These are phyloP conservation scores for Micropoecilia bifurca DNA, from an alignment of 2,797 vertebrate species.

Conservation along the genomic window DNA sequence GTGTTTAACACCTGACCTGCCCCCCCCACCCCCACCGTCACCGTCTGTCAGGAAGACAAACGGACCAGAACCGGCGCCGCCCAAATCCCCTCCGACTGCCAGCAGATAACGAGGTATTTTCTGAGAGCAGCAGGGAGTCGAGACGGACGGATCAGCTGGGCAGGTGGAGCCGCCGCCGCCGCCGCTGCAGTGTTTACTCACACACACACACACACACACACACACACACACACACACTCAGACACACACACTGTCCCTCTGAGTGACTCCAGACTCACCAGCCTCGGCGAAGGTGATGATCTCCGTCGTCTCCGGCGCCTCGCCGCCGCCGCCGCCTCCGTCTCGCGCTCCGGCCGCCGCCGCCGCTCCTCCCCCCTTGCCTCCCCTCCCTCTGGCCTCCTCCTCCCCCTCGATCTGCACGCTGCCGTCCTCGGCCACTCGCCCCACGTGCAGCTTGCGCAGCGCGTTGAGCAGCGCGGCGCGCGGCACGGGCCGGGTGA, in stretches of 20 bases:
- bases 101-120: conserved; percentile 75
- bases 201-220: not conserved
- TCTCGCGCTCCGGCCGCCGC: conserved; percentile 77
- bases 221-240: not conserved
- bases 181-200: conserved; percentile 4
- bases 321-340: conserved; percentile 61
- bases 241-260: not conserved
- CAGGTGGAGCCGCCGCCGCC: conserved; percentile 32
- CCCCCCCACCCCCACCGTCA: not conserved
- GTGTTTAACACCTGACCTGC: not conserved
- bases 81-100: conserved; percentile 42
- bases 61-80: conserved; percentile 8
- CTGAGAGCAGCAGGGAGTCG: conserved; percentile 66
- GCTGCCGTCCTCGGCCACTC: conserved; percentile 93
- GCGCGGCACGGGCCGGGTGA: conserved; percentile 94
- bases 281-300: conserved; percentile 98
- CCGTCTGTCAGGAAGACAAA: conserved; percentile 20
- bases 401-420: conserved; percentile 93
- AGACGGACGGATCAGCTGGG: conserved; percentile 29
- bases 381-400: conserved; percentile 72
- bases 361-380: conserved; percentile 58
- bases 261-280: conserved; percentile 83
- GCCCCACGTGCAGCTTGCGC: conserved; percentile 95
- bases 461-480: conserved; percentile 96
- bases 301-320: conserved; percentile 92